Conservation (phyloP, 2,113 vertebrate genomes). For the Plotosus lineatus region DNA sequence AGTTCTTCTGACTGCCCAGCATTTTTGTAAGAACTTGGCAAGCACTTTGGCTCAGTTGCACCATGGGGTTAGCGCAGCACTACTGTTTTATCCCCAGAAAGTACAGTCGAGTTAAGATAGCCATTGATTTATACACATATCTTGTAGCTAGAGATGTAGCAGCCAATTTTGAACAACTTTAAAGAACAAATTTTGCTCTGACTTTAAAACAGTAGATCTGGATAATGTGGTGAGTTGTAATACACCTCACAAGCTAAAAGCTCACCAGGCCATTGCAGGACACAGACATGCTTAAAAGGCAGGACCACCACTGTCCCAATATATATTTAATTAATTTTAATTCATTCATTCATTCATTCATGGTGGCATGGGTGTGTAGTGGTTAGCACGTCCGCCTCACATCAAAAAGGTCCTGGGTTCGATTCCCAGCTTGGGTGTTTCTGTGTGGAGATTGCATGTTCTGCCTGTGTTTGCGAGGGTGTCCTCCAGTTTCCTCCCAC, state of each 20-base stretch:
- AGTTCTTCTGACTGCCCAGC: conserved; percentile 22
- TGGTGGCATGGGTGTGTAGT: too few species aligned
- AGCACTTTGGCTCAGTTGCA: conserved; percentile 28
- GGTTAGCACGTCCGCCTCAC: too few species aligned
- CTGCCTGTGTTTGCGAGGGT: too few species aligned
- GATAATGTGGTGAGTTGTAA: background rate
- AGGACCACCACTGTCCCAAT: too few species aligned
- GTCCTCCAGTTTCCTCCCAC: too few species aligned
- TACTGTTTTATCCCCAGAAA: conserved; percentile 25
- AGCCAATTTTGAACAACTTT: conserved; percentile 10
- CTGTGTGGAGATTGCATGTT: too few species aligned
- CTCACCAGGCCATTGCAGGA: too few species aligned
- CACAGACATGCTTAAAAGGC: too few species aligned
- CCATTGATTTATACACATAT: background rate
- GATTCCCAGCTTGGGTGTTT: too few species aligned
- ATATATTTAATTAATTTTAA: too few species aligned
- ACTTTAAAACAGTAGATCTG: background rate
- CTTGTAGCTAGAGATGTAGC: background rate
- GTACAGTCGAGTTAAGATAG: background rate
- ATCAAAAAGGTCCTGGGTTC: too few species aligned
- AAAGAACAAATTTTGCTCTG: background rate
- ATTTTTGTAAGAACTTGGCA: conserved; percentile 35
- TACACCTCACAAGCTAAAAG: background rate
- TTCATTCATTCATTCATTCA: too few species aligned
- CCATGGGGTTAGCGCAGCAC: conserved; percentile 45